Evolutionary conservation across 2,113 vertebrate species (phyloP).

Genomic region (Tylochromis polylepis): DNA sequence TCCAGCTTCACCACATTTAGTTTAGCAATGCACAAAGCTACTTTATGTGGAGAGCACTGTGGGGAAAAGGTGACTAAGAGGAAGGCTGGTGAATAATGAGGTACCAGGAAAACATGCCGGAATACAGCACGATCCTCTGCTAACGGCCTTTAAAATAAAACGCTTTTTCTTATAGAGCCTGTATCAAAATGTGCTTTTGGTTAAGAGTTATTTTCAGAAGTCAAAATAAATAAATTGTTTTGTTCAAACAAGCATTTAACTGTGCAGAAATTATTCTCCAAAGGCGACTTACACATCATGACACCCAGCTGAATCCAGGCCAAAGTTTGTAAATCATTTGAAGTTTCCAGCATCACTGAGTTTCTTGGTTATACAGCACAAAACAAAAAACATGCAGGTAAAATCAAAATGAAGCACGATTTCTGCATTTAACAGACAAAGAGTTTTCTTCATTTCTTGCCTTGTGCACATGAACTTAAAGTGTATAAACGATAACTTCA

Average conservation of each 20-base stretch:
- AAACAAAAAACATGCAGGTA: neutral
- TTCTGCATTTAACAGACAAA: neutral
- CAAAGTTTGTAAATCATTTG: neutral
- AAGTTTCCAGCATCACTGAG: accelerated
- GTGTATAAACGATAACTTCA: neutral
- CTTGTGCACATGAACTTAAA: neutral
- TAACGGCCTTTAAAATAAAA: neutral
- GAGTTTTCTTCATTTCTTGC: neutral
- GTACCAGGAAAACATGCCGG: neutral
- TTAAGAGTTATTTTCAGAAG: neutral
- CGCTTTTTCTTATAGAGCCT: neutral
- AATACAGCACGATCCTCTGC: neutral
- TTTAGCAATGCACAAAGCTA: neutral
- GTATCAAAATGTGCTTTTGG: neutral
- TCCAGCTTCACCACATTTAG: neutral
- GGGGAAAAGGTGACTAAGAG: conserved; percentile 40
- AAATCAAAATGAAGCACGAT: accelerated
- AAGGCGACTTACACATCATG: accelerated
- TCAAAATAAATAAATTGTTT: neutral
- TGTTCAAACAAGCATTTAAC: neutral
- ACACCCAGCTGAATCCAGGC: neutral
- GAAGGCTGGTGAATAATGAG: conserved; percentile 5
- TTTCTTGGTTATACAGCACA: neutral
- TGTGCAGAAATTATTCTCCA: neutral
- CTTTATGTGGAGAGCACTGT: neutral